Base-by-base conservation (phyloP, 2,797 vertebrate species). In the Prunella strophiata region DNA sequence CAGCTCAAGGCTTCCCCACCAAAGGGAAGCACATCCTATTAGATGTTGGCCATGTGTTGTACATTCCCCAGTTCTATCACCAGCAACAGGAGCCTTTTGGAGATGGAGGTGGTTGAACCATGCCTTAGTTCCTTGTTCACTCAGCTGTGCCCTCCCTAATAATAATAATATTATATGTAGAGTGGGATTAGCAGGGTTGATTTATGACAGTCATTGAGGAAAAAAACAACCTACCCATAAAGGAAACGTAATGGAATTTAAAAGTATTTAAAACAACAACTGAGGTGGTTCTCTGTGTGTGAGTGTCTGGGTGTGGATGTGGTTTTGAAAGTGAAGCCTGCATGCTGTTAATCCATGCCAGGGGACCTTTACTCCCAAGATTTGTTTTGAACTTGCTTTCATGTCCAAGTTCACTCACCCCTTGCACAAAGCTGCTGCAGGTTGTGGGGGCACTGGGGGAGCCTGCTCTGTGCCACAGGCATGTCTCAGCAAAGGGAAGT, bases 161-260 rank as follows among this genome's bases (percentile, higher is more conserved):
- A 54, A 16, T 42, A 34, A 13, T 32, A n/a, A 15, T 58, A 82
- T 50, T 42, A 43, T 3, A 18, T 18, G 30, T 40, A 66, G 45
- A 55, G 48, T 87, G 63, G 71, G 81, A 87, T 93, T 85, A 92
- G 32, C 59, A 59, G 55, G 34, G 16, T 58, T 91, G 67, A 87
- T 79, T 82, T 79, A 66, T 84, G 67, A 45, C 73, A 84, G 42
- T 45, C 67, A 75, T 25, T 0, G 0, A 76, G 21, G 4, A 11
- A 66, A 72, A 75, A 54, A 70, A 10, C 4, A 67, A 32, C 25
- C 12, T 40, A n/a, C 18, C 55, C 32, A 32, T 66, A 55, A 88
- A 80, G 30, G 62, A 90, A 86, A 52, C 0, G 0, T 16, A 71
- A 63, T 32, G 58, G 65, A 71, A 90, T 78, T 90, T 5, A 54